phyloP scores from a whole-genome alignment of 2,113 vertebrate genomes.

The Leptobrachium ailaonicum region DNA sequence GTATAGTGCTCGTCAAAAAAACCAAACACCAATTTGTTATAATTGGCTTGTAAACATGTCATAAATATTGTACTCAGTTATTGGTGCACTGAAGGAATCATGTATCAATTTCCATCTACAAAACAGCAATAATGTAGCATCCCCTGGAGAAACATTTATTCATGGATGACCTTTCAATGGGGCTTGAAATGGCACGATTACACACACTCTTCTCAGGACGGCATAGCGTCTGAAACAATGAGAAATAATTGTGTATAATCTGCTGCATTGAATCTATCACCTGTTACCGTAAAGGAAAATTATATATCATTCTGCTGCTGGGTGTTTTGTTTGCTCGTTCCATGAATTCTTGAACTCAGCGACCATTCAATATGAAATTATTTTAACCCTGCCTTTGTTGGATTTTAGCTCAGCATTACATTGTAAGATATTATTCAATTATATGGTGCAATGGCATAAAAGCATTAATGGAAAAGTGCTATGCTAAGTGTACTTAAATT shows the following conservation, averaged over 20 bases:
- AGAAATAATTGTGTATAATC: neutral
- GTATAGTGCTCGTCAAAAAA: neutral
- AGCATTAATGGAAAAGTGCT: too few relatives aligned
- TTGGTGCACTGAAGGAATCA: neutral
- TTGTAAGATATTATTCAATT: too few relatives aligned
- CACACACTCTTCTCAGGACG: neutral
- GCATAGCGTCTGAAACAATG: constrained; percentile 4
- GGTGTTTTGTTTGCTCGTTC: neutral
- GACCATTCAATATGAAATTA: too few relatives aligned
- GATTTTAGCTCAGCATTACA: too few relatives aligned
- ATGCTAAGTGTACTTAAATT: too few relatives aligned
- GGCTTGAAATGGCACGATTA: constrained; percentile 4
- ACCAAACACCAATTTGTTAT: neutral
- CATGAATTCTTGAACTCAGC: too few relatives aligned
- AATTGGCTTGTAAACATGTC: constrained; percentile 11
- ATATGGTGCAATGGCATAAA: too few relatives aligned
- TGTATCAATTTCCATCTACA: constrained; percentile 15
- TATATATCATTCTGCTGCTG: constrained; percentile 1
- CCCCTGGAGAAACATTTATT: constrained; percentile 20
- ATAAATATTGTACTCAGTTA: constrained; percentile 1
- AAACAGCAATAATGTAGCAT: constrained; percentile 10
- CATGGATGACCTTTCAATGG: constrained; percentile 11
- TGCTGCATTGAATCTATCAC: constrained; percentile 16
- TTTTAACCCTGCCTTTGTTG: too few relatives aligned
- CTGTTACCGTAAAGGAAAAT: neutral